Conservation (phyloP, 2,113 vertebrate species). For the Mirza zaza region DNA sequence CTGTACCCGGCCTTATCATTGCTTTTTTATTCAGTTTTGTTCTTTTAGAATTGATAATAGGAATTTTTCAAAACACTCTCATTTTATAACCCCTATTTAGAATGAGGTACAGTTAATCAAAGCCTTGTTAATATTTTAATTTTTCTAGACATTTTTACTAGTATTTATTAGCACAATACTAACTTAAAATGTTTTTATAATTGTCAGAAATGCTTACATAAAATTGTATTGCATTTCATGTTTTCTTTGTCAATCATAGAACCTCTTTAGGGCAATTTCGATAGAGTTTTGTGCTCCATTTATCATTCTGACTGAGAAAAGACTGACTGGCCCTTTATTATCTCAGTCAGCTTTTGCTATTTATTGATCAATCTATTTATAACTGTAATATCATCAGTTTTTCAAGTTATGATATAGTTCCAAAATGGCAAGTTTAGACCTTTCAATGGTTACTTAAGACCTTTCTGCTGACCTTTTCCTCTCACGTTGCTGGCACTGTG, state of each 20-base stretch:
- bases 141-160: background rate
- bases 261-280: background rate
- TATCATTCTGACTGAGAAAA: background rate
- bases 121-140: background rate
- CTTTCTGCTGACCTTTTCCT: background rate
- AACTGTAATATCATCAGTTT: slow-evolving; percentile 35
- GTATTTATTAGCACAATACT: background rate
- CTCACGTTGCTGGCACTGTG: no score
- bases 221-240: background rate
- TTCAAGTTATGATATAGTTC: slow-evolving; percentile 27
- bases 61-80: background rate
- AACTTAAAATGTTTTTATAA: background rate
- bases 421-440: background rate
- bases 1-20: background rate
- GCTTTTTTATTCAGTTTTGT: background rate
- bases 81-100: background rate
- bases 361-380: slow-evolving; percentile 41
- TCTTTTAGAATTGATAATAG: background rate
- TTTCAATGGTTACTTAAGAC: background rate
- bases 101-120: background rate
- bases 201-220: background rate
- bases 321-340: background rate
- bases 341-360: background rate
- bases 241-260: slow-evolving; percentile 4
- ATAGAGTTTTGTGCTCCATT: background rate